Percentiles rank a stretch among this genome's conserved stretches.
Conservation (phyloP, 2,113 vertebrate species). For the Odocoileus hemionus region DNA sequence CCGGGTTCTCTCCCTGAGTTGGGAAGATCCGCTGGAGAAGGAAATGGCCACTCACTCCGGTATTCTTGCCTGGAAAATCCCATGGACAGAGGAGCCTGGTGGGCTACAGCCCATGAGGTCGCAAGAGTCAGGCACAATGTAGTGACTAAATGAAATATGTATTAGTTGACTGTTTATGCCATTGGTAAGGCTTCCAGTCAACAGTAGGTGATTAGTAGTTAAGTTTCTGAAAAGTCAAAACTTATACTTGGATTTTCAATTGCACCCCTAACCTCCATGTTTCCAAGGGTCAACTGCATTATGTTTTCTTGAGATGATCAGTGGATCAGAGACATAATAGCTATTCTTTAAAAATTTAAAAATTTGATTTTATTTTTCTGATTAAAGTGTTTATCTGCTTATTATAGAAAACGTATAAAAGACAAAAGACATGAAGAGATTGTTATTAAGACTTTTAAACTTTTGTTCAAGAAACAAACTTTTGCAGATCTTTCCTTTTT, state of each 20-base stretch:
- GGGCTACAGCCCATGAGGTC: not conserved
- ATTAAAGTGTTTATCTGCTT: not conserved
- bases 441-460: not conserved
- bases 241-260: not conserved
- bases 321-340: not conserved
- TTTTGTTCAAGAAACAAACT: not conserved
- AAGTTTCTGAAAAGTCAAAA: not conserved
- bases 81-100: not conserved
- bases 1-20: not conserved
- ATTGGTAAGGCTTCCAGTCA: not conserved
- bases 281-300: not conserved
- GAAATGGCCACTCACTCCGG: not conserved
- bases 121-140: not conserved
- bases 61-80: not conserved
- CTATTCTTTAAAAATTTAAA: not conserved
- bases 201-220: not conserved
- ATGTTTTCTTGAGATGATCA: not conserved
- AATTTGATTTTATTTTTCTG: not conserved
- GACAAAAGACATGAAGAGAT: not conserved
- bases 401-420: not conserved
- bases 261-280: not conserved
- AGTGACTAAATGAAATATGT: not conserved
- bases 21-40: not conserved
- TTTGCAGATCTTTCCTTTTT: not conserved
- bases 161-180: not conserved